Conservation (phyloP, 2,113 vertebrate species). For the Vanacampus margaritifer region DNA sequence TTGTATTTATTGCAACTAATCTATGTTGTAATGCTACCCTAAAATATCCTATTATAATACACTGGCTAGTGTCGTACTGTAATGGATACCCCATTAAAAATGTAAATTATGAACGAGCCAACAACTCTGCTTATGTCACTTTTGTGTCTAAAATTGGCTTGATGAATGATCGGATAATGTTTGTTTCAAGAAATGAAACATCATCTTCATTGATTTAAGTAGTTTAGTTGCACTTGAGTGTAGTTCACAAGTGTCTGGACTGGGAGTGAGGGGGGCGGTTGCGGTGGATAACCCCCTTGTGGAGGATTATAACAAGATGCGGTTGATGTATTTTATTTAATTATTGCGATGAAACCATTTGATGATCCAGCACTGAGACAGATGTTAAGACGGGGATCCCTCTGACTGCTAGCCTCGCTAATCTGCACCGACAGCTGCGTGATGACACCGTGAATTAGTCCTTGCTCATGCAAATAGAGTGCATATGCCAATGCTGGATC, state of each 20-base stretch:
- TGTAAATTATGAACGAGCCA: not conserved
- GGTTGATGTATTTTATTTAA: slow-evolving; percentile 6
- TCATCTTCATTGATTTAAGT: too few relatives aligned
- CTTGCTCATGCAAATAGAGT: slow-evolving; percentile 60
- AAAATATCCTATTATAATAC: not conserved
- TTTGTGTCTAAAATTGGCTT: not conserved
- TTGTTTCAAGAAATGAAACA: too few relatives aligned
- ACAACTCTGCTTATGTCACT: not conserved
- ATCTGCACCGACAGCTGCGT: slow-evolving; percentile 63
- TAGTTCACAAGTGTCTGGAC: not conserved
- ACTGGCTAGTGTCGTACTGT: too few relatives aligned
- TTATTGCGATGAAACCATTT: slow-evolving; percentile 6
- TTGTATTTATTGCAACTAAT: too few relatives aligned
- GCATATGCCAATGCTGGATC: slow-evolving; percentile 63
- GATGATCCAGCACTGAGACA: slow-evolving; percentile 22
- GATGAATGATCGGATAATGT: too few relatives aligned
- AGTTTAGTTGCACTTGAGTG: too few relatives aligned
- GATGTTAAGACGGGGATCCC: slow-evolving; percentile 35
- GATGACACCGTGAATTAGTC: slow-evolving; percentile 59
- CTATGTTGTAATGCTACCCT: too few relatives aligned
- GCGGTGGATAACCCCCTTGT: not conserved
- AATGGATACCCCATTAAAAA: not conserved
- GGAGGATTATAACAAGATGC: slow-evolving; percentile 8
- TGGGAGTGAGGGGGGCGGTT: too few relatives aligned
- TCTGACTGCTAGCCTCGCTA: slow-evolving; percentile 52